phyloP scores from a whole-genome alignment of 1,140 invertebrate species.

The Probaryconus sp. region DNA sequence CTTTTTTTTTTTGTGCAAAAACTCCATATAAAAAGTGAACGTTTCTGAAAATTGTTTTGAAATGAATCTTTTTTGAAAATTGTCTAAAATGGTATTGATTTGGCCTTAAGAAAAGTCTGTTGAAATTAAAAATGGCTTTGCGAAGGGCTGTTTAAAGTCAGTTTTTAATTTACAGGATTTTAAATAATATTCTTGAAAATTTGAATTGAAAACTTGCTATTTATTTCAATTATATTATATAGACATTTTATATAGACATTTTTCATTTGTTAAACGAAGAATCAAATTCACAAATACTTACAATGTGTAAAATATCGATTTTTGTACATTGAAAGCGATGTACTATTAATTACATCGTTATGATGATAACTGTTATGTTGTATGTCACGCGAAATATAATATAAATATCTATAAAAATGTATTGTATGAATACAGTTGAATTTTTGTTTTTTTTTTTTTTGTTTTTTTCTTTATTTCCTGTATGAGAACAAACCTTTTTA shows the following conservation, averaged over 20 bases:
- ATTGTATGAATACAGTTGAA: slow-evolving; percentile 18
- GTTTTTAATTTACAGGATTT: too few species aligned
- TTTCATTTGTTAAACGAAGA: slow-evolving; percentile 46
- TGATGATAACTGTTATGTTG: slow-evolving; percentile 32
- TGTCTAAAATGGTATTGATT: too few species aligned
- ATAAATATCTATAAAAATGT: slow-evolving; percentile 49
- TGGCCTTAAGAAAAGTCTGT: too few species aligned
- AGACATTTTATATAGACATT: slow-evolving; percentile 51
- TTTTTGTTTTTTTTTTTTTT: background rate
- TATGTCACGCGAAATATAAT: slow-evolving; percentile 32
- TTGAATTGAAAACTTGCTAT: slow-evolving; percentile 25
- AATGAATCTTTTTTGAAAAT: too few species aligned
- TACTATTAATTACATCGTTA: slow-evolving; percentile 41
- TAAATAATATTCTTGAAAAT: too few species aligned
- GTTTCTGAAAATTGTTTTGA: too few species aligned
- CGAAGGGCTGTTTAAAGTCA: too few species aligned
- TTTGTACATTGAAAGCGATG: slow-evolving; percentile 59
- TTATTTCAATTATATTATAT: slow-evolving; percentile 43
- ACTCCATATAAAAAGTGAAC: too few species aligned
- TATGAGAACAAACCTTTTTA: slow-evolving; percentile 6
- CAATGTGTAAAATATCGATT: slow-evolving; percentile 51
- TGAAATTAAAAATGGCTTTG: too few species aligned
- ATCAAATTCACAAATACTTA: slow-evolving; percentile 46
- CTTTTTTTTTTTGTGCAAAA: too few species aligned
- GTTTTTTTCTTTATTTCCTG: background rate